These are phyloP conservation scores for Cyprinella venusta DNA, from an alignment of 2,797 vertebrate genomes.

Conservation along the genomic window DNA sequence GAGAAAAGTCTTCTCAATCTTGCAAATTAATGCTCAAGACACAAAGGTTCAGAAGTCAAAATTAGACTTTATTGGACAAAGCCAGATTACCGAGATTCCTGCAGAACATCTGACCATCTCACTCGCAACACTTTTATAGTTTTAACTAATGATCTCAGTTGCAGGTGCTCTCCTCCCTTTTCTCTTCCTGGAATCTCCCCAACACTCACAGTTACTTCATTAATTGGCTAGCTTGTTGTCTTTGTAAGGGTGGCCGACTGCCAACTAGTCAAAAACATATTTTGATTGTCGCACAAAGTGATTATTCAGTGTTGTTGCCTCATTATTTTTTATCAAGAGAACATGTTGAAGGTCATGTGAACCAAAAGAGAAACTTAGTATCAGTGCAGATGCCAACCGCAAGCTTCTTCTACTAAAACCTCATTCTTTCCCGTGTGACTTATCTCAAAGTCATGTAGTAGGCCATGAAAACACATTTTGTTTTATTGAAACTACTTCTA, in stretches of 20 bases:
- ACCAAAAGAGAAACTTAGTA: neutral
- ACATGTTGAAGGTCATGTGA: neutral
- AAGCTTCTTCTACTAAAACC: neutral
- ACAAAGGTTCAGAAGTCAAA: neutral
- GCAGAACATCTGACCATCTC: neutral
- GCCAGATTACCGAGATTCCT: neutral
- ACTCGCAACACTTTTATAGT: neutral
- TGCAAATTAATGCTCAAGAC: neutral
- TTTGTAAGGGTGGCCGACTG: neutral
- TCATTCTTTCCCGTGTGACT: neutral
- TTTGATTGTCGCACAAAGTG: neutral
- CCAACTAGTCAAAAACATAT: neutral
- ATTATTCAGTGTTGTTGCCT: neutral
- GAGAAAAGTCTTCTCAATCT: too few relatives aligned
- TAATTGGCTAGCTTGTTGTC: neutral
- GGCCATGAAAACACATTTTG: neutral
- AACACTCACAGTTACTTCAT: neutral
- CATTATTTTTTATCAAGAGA: conserved; percentile 1
- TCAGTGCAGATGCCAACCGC: neutral
- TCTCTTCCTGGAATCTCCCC: neutral
- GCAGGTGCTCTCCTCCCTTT: neutral
- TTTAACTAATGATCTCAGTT: neutral
- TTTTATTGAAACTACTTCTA: neutral
- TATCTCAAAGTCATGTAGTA: neutral
- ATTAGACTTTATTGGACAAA: neutral